Evolutionary conservation across 2,888 invertebrate genomes (phyloP).

Genomic region (Brenthis daphne): DNA sequence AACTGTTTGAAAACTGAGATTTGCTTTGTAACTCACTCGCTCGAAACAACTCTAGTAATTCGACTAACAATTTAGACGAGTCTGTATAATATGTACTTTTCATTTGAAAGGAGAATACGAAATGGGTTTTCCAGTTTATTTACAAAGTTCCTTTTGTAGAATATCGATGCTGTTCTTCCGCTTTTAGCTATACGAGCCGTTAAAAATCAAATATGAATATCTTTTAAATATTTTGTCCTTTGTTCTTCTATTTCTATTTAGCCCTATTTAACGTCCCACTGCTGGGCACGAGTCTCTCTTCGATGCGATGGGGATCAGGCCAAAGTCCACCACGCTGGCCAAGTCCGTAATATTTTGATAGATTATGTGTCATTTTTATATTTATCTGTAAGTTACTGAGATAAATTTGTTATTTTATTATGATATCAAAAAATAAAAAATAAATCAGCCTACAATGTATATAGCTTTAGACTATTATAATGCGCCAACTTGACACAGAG

Average conservation of each 20-base stretch:
- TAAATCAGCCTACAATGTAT: neutral
- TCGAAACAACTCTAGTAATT: slow-evolving; percentile 16
- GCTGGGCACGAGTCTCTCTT: no score
- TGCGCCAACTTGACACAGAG: slow-evolving; percentile 25
- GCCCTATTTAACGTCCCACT: no score
- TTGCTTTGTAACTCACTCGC: slow-evolving; percentile 15
- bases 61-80: slow-evolving; percentile 15
- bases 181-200: neutral
- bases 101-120: slow-evolving; percentile 16
- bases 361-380: no score
- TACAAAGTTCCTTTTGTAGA: slow-evolving; percentile 12
- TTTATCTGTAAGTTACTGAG: no score
- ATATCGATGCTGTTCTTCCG: neutral
- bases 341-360: no score
- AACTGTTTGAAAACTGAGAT: slow-evolving; percentile 29
- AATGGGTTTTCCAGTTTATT: slow-evolving; percentile 6
- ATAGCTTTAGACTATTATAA: slow-evolving; percentile 18
- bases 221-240: no score
- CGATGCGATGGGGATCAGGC: no score
- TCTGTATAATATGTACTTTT: slow-evolving; percentile 12
- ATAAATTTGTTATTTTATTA: no score
- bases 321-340: no score
- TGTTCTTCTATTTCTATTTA: no score
- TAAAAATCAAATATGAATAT: no score
- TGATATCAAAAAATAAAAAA: neutral